Evolutionary conservation across 2,797 vertebrate species (phyloP), one percentile per base, ranked within the genome.

Genomic region (Lagocephalus sceleratus): DNA sequence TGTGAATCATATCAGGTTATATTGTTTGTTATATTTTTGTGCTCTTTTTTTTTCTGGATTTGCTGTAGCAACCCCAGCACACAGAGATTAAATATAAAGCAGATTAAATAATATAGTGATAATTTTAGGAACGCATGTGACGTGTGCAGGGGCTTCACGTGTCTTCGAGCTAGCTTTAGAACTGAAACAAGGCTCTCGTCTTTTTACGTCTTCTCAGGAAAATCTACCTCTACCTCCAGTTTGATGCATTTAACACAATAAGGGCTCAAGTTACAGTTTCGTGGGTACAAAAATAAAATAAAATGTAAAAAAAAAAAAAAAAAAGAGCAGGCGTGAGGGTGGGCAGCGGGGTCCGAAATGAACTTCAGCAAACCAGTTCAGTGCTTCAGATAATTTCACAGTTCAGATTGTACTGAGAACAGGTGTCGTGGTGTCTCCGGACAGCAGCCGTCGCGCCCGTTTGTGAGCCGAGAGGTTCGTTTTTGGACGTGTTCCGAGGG

Each of bases 211-310:
- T 87, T 89, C 90, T 92, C 91, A 92, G 91, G 90, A 92, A 88
- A 91, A 90, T 85, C 89, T 88, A 89, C 86, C 83, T 91, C 91
- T 92, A 90, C 90, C 91, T 91, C 89, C 85, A 88, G 75, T 86
- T 87, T 74, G 58, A 89, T 74, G 70, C 79, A 86, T 87, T 80
- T 78, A 76, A 82, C 80, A 75, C 81, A 47, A 74, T 66, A 75
- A 80, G 81, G 81, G 73, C 76, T 82, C 77, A 68, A 60, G 79
- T 88, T 77, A 85, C 85, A 83, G 63, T 82, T 79, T 71, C 53
- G 63, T 71, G 63, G 75, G 71, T 66, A 63, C 67, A 75, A 55
- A 68, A 78, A n/a, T n/a, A n/a, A n/a, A n/a, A n/a, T n/a, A n/a
- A n/a, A n/a, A n/a, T n/a, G n/a, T n/a, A n/a, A n/a, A n/a, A n/a